Conservation (phyloP, 2,797 vertebrate genomes). For the Argya squamiceps region DNA sequence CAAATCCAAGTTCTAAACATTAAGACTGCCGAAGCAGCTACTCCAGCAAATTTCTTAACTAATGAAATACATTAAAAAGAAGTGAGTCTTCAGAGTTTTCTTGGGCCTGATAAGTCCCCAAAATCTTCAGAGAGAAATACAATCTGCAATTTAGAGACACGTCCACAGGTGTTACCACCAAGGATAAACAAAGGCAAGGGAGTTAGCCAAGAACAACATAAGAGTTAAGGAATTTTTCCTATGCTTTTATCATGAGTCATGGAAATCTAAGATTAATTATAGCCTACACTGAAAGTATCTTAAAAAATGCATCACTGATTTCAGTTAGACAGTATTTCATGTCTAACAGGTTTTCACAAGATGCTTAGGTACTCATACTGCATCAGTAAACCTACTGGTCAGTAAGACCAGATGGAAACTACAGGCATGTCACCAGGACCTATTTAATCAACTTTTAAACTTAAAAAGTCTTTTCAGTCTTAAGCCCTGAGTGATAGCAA, state of each 20-base stretch:
- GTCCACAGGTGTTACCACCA: neutral
- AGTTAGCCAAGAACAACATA: neutral
- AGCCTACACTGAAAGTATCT: neutral
- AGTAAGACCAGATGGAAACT: neutral
- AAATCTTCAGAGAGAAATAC: too few species aligned
- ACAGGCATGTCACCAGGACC: neutral
- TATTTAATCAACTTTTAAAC: neutral
- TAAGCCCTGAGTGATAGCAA: neutral
- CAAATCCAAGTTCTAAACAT: neutral
- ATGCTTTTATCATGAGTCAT: constrained; percentile 49
- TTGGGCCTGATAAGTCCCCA: neutral
- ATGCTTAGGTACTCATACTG: neutral
- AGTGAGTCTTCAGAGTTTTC: neutral
- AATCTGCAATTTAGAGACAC: neutral
- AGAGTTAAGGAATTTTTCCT: constrained; percentile 37
- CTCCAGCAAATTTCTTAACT: neutral
- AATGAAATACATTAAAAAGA: neutral
- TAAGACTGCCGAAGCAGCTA: neutral
- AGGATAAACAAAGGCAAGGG: neutral
- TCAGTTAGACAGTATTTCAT: constrained; percentile 10
- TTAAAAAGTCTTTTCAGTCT: neutral
- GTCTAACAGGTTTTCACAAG: constrained; percentile 8
- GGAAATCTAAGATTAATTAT: constrained; percentile 48
- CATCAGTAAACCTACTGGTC: neutral
- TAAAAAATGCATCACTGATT: neutral